Conservation (phyloP, 2,797 vertebrate genomes). For the Siniperca scherzeri region DNA sequence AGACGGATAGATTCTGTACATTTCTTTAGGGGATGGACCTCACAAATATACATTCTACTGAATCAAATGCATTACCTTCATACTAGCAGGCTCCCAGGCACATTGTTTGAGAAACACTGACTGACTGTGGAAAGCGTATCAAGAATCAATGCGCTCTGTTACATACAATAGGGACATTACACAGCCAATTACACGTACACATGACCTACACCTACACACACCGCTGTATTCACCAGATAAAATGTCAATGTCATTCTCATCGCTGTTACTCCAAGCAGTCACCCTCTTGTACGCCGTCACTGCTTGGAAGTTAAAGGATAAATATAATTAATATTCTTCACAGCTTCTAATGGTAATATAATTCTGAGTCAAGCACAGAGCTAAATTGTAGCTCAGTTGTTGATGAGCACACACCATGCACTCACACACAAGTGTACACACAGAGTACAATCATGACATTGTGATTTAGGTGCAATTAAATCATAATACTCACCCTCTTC, state of each 20-base stretch:
- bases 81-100: neutral
- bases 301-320: constrained; percentile 14
- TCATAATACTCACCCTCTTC: neutral
- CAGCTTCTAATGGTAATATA: constrained; percentile 20
- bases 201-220: neutral
- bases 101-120: constrained; percentile 25
- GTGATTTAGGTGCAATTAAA: constrained; percentile 47
- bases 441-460: constrained; percentile 23
- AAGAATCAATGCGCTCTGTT: constrained; percentile 23
- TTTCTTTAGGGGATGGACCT: neutral
- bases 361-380: constrained; percentile 28
- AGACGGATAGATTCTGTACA: neutral
- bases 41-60: neutral
- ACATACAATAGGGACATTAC: constrained; percentile 17
- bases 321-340: constrained; percentile 37
- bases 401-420: neutral
- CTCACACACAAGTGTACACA: neutral
- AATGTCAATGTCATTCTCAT: constrained; percentile 14
- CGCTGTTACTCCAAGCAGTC: constrained; percentile 14
- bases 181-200: constrained; percentile 42
- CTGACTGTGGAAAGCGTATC: neutral
- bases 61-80: neutral
- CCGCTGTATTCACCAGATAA: constrained; percentile 18
- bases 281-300: neutral
- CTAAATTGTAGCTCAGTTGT: neutral